A percentile compares a stretch with the other conserved stretches of the same genome.
Evolutionary conservation across 2,113 vertebrate species (phyloP).

Genomic region (Myrmophylax atrothorax): DNA sequence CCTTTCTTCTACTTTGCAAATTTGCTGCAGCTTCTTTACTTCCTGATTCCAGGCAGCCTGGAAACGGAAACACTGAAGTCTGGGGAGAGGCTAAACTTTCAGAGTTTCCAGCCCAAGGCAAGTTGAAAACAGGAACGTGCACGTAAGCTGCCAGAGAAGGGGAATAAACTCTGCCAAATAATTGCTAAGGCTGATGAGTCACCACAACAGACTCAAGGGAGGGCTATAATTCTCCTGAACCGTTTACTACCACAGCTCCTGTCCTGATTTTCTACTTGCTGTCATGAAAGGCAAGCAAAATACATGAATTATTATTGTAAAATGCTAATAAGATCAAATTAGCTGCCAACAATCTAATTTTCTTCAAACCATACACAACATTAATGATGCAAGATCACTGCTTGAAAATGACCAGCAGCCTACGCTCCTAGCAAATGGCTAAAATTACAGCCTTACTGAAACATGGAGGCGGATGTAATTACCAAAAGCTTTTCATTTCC

Average conservation of each 20-base stretch:
- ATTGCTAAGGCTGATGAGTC: slow-evolving; percentile 48
- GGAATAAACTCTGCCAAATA: slow-evolving; percentile 36
- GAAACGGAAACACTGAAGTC: slow-evolving; percentile 60
- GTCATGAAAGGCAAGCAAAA: slow-evolving; percentile 17
- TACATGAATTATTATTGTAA: background rate
- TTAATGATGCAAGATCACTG: background rate
- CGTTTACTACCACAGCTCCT: slow-evolving; percentile 6
- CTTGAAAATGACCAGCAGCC: slow-evolving; percentile 27
- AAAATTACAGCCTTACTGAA: slow-evolving; percentile 6
- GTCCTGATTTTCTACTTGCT: slow-evolving; percentile 40
- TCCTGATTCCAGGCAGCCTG: slow-evolving; percentile 67
- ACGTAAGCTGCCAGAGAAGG: background rate
- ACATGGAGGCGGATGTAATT: background rate
- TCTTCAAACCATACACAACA: background rate
- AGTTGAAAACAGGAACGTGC: slow-evolving; percentile 49
- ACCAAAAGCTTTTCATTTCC: background rate
- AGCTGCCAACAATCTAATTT: slow-evolving; percentile 38
- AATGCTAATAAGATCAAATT: slow-evolving; percentile 30
- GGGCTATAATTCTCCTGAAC: slow-evolving; percentile 34
- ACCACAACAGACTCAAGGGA: slow-evolving; percentile 16
- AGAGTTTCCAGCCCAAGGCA: slow-evolving; percentile 43
- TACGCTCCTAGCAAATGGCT: background rate
- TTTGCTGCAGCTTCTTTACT: slow-evolving; percentile 39
- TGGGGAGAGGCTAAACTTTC: slow-evolving; percentile 62
- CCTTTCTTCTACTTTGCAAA: slow-evolving; percentile 53